A percentile compares a stretch with the other conserved stretches of the same genome.
phyloP scores from a whole-genome alignment of 2,888 invertebrate genomes.

The Sphaerophoria rueppellii region DNA sequence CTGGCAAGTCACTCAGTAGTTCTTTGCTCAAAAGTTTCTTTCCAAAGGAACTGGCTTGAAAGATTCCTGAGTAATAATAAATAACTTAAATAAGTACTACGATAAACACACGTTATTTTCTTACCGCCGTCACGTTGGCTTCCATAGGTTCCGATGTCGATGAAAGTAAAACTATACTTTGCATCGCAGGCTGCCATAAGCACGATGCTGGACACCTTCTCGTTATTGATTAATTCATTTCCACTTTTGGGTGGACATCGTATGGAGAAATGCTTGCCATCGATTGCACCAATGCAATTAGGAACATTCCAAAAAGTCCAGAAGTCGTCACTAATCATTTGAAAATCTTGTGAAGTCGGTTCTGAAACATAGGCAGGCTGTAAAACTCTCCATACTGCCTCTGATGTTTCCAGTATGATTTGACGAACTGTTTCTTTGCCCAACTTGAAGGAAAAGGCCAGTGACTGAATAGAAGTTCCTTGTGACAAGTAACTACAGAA shows the following conservation, averaged over 20 bases:
- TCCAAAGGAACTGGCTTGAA: slow-evolving; percentile 35
- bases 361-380: slow-evolving; percentile 36
- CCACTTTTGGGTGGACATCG: slow-evolving; percentile 55
- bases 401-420: slow-evolving; percentile 48
- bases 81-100: not conserved
- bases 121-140: slow-evolving; percentile 59
- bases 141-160: slow-evolving; percentile 61
- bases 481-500: slow-evolving; percentile 26
- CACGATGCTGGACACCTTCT: too few relatives aligned
- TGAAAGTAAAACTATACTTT: slow-evolving; percentile 48
- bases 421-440: slow-evolving; percentile 40
- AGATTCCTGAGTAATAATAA: slow-evolving; percentile 12
- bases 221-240: not conserved
- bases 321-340: slow-evolving; percentile 33
- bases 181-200: too few relatives aligned
- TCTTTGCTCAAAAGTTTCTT: slow-evolving; percentile 17
- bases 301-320: slow-evolving; percentile 48
- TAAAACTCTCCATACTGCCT: slow-evolving; percentile 47
- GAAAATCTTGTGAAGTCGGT: slow-evolving; percentile 24
- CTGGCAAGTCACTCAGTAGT: slow-evolving; percentile 24
- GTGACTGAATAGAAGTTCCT: slow-evolving; percentile 35
- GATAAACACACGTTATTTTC: not conserved
- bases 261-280: slow-evolving; percentile 43
- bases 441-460: slow-evolving; percentile 45
- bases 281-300: slow-evolving; percentile 46